phyloP scores from a whole-genome alignment of 2,113 vertebrate genomes.

The Odocoileus virginianus region DNA sequence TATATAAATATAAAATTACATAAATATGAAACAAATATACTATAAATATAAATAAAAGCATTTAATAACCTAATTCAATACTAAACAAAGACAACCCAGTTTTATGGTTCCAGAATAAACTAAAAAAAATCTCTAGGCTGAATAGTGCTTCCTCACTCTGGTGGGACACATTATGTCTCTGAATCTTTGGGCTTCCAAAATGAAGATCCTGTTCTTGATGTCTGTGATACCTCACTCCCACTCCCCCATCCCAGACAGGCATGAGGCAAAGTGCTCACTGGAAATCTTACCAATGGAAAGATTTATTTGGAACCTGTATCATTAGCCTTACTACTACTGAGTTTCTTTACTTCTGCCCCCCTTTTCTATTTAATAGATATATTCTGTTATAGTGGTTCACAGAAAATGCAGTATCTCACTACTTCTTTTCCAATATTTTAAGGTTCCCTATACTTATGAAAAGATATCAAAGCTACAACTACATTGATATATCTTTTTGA shows the following conservation, averaged over 20 bases:
- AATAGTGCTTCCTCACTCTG: not conserved
- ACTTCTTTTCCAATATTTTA: not conserved
- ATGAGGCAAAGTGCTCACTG: not conserved
- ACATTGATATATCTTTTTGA: not conserved
- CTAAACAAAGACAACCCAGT: not conserved
- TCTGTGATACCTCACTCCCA: not conserved
- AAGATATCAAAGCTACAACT: not conserved
- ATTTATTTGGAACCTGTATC: not conserved
- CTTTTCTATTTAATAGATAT: not conserved
- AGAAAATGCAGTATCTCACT: not conserved
- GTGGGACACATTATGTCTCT: not conserved
- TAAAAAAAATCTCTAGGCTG: not conserved
- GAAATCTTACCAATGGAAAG: not conserved
- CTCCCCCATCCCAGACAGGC: not conserved
- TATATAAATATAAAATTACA: not conserved
- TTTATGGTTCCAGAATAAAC: not conserved
- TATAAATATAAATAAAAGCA: not conserved
- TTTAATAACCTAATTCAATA: not conserved
- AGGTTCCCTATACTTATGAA: not conserved
- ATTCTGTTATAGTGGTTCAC: not conserved
- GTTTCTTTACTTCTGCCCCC: not conserved
- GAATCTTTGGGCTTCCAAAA: not conserved
- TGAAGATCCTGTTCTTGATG: not conserved
- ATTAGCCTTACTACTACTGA: not conserved
- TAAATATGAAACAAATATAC: not conserved